phyloP scores from a whole-genome alignment of 2,888 invertebrate species.

The Tinea semifulvella region DNA sequence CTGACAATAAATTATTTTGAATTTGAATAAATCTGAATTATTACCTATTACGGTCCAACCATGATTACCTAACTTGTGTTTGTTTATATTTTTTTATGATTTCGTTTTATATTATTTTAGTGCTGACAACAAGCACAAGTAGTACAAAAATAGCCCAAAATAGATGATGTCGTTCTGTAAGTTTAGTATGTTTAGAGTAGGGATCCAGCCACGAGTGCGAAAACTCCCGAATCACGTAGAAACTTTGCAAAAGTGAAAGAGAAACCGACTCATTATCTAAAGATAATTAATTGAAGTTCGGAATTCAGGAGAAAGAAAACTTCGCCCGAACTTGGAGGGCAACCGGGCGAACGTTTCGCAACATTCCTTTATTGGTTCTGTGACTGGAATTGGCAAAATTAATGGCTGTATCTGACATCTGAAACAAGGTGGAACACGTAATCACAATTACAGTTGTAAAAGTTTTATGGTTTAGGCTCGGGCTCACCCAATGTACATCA shows the following conservation, averaged over 20 bases:
- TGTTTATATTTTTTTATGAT: too few species aligned
- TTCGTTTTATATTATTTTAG: too few species aligned
- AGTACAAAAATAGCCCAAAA: too few species aligned
- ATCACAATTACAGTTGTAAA: conserved; percentile 7
- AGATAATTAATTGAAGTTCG: conserved; percentile 60
- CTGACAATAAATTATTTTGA: too few species aligned
- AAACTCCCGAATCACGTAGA: conserved; percentile 40
- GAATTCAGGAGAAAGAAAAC: conserved; percentile 34
- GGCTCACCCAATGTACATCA: too few species aligned
- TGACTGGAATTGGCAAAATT: conserved; percentile 45
- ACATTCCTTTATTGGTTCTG: conserved; percentile 25
- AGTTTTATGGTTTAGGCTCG: conserved; percentile 4
- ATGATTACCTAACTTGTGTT: too few species aligned
- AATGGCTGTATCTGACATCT: conserved; percentile 9
- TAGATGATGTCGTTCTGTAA: too few species aligned
- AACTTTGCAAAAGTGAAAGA: conserved; percentile 28
- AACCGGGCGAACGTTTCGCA: conserved; percentile 17
- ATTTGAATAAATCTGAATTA: too few species aligned
- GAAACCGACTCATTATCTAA: conserved; percentile 50
- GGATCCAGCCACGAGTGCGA: too few species aligned
- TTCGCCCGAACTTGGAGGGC: conserved; percentile 24
- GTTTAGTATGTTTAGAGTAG: too few species aligned
- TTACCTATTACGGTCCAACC: too few species aligned
- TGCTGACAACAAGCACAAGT: too few species aligned
- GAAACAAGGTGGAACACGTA: conserved; percentile 10